phyloP scores from a whole-genome alignment of 2,888 invertebrate species.

The Drosophila ustulata region DNA sequence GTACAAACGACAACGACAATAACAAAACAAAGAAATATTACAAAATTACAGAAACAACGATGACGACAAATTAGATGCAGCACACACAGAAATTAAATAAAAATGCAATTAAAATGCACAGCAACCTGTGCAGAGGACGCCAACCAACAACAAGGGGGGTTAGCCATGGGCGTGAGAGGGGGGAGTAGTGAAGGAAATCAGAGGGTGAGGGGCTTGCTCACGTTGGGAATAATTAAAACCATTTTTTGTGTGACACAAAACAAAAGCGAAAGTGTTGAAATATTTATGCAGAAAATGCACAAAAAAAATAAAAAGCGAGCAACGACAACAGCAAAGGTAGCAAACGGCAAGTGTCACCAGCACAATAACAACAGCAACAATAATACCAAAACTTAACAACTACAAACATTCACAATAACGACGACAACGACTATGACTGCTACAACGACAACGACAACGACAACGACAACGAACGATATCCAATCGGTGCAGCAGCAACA shows the following conservation, averaged over 20 bases:
- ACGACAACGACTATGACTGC: constrained; percentile 12
- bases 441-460: constrained; percentile 27
- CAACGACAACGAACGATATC: constrained; percentile 39
- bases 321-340: constrained; percentile 20
- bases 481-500: constrained; percentile 40
- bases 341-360: constrained; percentile 39
- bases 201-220: constrained; percentile 21
- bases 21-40: constrained; percentile 51
- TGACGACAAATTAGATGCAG: constrained; percentile 77
- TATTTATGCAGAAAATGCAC: constrained; percentile 80
- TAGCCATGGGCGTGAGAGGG: not conserved
- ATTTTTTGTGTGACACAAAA: constrained; percentile 70
- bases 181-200: not conserved
- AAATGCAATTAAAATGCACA: constrained; percentile 79
- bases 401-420: constrained; percentile 30
- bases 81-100: constrained; percentile 73
- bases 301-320: constrained; percentile 42
- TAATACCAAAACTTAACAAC: constrained; percentile 42
- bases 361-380: constrained; percentile 21
- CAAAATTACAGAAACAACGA: constrained; percentile 62
- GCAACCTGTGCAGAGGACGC: constrained; percentile 45
- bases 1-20: constrained; percentile 13
- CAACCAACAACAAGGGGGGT: not conserved
- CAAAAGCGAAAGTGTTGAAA: constrained; percentile 82
- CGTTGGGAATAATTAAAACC: constrained; percentile 73